These are phyloP conservation scores for Drosophila subobscura DNA, from an alignment of 1,140 invertebrate species.

Conservation along the genomic window DNA sequence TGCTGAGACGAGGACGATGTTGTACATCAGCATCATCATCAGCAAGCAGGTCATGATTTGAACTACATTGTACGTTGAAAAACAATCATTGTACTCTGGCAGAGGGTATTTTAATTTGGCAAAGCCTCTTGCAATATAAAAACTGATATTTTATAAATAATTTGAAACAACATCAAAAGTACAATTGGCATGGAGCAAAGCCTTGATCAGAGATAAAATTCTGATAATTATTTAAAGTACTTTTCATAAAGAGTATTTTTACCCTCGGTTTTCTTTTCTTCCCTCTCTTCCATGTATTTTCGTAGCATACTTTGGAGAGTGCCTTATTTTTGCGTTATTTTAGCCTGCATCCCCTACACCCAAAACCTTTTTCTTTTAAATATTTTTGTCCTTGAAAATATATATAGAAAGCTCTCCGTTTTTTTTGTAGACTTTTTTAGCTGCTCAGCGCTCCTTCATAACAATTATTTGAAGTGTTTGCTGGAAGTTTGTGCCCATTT, in stretches of 20 bases:
- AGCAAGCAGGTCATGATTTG: conserved; percentile 8
- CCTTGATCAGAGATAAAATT: no score
- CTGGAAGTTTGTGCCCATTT: conserved; percentile 25
- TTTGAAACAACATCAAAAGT: no score
- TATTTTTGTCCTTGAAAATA: conserved; percentile 22
- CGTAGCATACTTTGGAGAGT: conserved; percentile 29
- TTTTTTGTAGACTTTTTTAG: conserved; percentile 4
- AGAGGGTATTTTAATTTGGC: no score
- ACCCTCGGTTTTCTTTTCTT: no score
- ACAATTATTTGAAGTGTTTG: conserved; percentile 63
- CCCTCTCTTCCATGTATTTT: background rate
- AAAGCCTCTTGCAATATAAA: no score
- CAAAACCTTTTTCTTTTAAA: conserved; percentile 1
- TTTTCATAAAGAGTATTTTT: no score
- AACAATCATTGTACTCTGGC: no score
- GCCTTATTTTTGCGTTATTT: background rate
- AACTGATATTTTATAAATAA: background rate
- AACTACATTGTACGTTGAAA: no score
- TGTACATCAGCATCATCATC: conserved; percentile 24
- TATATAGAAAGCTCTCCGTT: background rate
- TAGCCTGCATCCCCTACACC: no score
- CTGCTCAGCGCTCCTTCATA: conserved; percentile 23
- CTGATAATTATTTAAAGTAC: background rate
- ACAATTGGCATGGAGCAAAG: no score
- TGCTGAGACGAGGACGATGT: conserved; percentile 25